Evolutionary conservation across 2,888 invertebrate genomes (phyloP).

Genomic region (Anthoptus insignis): DNA sequence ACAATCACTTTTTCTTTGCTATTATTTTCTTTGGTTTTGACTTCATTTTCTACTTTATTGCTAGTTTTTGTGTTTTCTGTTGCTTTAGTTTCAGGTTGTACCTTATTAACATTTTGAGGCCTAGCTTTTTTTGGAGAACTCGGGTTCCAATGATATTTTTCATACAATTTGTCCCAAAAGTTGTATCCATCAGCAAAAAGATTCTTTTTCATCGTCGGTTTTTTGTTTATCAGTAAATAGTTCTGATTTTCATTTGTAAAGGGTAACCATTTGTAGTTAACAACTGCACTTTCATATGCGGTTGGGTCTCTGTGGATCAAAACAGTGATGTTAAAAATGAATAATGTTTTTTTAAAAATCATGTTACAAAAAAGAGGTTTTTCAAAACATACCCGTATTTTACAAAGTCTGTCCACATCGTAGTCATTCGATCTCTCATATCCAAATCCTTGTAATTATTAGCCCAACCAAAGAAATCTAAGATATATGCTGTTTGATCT

Average conservation of each 20-base stretch:
- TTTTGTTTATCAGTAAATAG: conserved; percentile 68
- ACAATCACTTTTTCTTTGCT: neutral
- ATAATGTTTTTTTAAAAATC: too few relatives aligned
- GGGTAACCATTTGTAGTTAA: conserved; percentile 67
- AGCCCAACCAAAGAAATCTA: conserved; percentile 72
- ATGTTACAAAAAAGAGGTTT: neutral
- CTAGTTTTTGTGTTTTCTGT: neutral
- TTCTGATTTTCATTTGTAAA: conserved; percentile 64
- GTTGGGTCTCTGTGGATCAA: conserved; percentile 78
- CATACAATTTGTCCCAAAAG: conserved; percentile 73
- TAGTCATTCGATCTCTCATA: conserved; percentile 70
- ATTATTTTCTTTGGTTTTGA: conserved; percentile 1
- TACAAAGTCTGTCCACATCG: conserved; percentile 78
- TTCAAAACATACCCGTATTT: conserved; percentile 65
- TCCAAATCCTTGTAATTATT: conserved; percentile 66
- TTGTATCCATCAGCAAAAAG: conserved; percentile 62
- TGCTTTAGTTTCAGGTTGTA: neutral
- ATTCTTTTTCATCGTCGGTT: conserved; percentile 62
- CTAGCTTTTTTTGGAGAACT: conserved; percentile 48
- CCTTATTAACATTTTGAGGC: neutral
- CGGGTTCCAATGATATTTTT: conserved; percentile 72
- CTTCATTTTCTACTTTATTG: neutral
- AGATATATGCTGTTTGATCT: conserved; percentile 74
- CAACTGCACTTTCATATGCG: conserved; percentile 67
- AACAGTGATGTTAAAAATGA: too few relatives aligned